Percentiles rank a stretch among this genome's conserved stretches.
phyloP scores from a whole-genome alignment of 2,113 vertebrate species.

The Melanerpes formicivorus region DNA sequence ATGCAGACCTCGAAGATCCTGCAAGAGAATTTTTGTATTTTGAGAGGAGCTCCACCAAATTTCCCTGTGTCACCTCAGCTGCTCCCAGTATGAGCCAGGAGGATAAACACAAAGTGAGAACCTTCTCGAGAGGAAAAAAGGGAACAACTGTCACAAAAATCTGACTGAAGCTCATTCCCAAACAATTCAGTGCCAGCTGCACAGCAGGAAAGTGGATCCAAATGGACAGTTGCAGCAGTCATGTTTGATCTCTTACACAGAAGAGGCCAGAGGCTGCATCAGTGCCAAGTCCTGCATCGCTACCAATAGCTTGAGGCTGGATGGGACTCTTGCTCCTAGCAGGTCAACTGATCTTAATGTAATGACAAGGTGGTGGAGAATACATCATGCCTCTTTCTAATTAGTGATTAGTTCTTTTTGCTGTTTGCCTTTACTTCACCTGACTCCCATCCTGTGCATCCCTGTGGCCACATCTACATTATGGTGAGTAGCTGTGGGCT shows the following conservation, averaged over 20 bases:
- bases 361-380: constrained; percentile 2
- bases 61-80: neutral
- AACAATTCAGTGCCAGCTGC: constrained; percentile 50
- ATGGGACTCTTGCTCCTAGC: neutral
- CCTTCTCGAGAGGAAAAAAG: neutral
- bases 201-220: constrained; percentile 12
- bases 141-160: constrained; percentile 48
- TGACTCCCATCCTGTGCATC: neutral
- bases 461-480: neutral
- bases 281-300: neutral
- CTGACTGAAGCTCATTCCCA: constrained; percentile 20
- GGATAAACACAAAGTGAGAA: constrained; percentile 5
- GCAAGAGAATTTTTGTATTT: neutral
- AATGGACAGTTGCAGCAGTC: constrained; percentile 38
- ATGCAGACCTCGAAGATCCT: neutral
- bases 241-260: constrained; percentile 21
- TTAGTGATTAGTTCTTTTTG: neutral
- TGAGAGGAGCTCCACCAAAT: neutral
- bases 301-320: neutral
- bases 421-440: neutral
- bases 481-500: neutral
- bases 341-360: neutral
- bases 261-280: constrained; percentile 27
- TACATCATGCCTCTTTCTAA: neutral
- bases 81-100: neutral